Percentiles rank a stretch among this genome's conserved stretches.
Evolutionary conservation across 1,140 invertebrate genomes (phyloP).

Genomic region (Sminthurinus signatus): DNA sequence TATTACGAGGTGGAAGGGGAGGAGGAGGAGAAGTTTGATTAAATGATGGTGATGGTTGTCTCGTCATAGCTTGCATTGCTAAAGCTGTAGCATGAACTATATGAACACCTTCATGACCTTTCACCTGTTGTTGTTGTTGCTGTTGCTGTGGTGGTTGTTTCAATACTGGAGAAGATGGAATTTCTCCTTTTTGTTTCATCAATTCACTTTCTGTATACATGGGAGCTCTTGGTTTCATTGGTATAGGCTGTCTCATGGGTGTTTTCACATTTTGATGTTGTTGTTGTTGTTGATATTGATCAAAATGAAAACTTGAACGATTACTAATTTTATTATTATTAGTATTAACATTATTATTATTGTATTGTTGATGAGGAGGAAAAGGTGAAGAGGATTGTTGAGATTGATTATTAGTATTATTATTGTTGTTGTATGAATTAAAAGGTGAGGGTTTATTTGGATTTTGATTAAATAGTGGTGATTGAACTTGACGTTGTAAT

Average conservation of each 20-base stretch:
- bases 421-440: too few relatives aligned
- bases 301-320: too few relatives aligned
- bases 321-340: neutral
- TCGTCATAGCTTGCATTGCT: conserved; percentile 35
- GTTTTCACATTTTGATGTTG: neutral
- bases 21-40: neutral
- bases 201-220: neutral
- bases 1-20: conserved; percentile 2
- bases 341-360: neutral
- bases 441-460: too few relatives aligned
- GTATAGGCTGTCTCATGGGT: neutral
- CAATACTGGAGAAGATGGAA: neutral
- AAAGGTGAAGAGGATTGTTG: neutral
- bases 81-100: conserved; percentile 39
- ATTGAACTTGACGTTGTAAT: neutral
- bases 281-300: neutral
- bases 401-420: too few relatives aligned
- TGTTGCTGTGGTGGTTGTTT: neutral
- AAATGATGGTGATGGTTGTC: conserved; percentile 8
- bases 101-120: conserved; percentile 33
- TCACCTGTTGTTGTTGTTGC: neutral
- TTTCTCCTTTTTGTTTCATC: neutral
- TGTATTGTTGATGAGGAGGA: neutral
- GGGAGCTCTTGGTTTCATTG: too few relatives aligned
- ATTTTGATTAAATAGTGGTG: neutral